These are phyloP conservation scores for Tribolium madens DNA, from an alignment of 1,140 invertebrate genomes.

Conservation along the genomic window DNA sequence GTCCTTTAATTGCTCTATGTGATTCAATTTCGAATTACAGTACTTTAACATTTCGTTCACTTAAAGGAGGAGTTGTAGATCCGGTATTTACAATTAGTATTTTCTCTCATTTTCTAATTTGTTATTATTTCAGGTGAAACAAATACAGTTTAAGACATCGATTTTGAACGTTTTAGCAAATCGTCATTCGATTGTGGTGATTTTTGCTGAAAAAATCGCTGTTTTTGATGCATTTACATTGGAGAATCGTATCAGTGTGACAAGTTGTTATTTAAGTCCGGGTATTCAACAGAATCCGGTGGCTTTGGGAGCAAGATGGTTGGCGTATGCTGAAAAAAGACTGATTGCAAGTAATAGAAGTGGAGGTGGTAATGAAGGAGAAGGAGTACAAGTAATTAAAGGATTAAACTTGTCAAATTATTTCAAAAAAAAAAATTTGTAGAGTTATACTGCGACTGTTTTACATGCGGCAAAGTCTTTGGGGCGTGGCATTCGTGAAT, in stretches of 20 bases:
- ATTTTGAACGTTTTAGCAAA: slow-evolving; percentile 90
- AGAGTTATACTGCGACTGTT: slow-evolving; percentile 95
- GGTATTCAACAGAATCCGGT: slow-evolving; percentile 90
- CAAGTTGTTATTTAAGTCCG: slow-evolving; percentile 90
- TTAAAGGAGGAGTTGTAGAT: slow-evolving; percentile 86
- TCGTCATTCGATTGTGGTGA: slow-evolving; percentile 84
- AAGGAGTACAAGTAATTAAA: slow-evolving; percentile 62
- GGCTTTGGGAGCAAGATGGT: slow-evolving; percentile 85
- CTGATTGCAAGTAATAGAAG: slow-evolving; percentile 85
- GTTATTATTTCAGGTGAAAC: slow-evolving; percentile 75
- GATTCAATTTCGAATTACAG: slow-evolving; percentile 84
- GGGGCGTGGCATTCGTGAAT: slow-evolving; percentile 84
- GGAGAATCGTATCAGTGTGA: slow-evolving; percentile 87
- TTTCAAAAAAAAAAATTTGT: no score
- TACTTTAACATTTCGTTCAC: slow-evolving; percentile 89
- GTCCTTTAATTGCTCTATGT: slow-evolving; percentile 90
- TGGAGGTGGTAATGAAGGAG: slow-evolving; percentile 85
- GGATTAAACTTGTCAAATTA: neutral
- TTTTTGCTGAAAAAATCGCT: slow-evolving; percentile 90
- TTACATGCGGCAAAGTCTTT: slow-evolving; percentile 94
- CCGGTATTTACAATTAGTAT: slow-evolving; percentile 13
- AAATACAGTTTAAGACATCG: slow-evolving; percentile 92
- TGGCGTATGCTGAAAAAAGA: slow-evolving; percentile 88
- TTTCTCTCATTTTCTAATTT: neutral
- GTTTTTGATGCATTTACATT: slow-evolving; percentile 91